phyloP scores from a whole-genome alignment of 2,797 vertebrate species.

The Acipenser oxyrinchus region DNA sequence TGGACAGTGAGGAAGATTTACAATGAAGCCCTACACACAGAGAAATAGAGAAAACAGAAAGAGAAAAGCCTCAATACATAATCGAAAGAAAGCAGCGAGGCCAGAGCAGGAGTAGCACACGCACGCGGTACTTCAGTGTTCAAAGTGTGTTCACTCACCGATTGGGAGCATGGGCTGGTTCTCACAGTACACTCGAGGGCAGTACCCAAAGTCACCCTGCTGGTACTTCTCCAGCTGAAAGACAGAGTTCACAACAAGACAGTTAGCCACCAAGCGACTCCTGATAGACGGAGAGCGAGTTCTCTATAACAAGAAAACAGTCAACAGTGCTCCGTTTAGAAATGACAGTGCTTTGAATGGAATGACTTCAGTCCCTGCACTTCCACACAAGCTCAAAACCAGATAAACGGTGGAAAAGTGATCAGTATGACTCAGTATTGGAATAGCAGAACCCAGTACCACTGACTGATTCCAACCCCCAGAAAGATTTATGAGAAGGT shows the following conservation, averaged over 20 bases:
- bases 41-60: too few relatives aligned
- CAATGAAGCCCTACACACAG: too few relatives aligned
- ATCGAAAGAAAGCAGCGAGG: neutral
- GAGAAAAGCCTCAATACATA: neutral
- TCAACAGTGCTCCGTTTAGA: neutral
- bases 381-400: too few relatives aligned
- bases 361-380: neutral
- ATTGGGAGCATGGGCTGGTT: slow-evolving; percentile 91
- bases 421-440: too few relatives aligned
- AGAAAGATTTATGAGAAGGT: too few relatives aligned
- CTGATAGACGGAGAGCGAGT: neutral
- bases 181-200: slow-evolving; percentile 85
- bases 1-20: too few relatives aligned
- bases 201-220: slow-evolving; percentile 87
- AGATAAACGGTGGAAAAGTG: too few relatives aligned
- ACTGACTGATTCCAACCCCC: too few relatives aligned
- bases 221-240: slow-evolving; percentile 84
- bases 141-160: slow-evolving; percentile 52
- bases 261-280: too few relatives aligned
- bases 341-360: neutral
- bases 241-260: neutral
- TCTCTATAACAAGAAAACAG: neutral
- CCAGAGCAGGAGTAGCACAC: neutral
- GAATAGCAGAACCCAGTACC: too few relatives aligned
- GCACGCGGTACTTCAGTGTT: neutral